Base-by-base conservation (phyloP, 2,888 invertebrate genomes). In the Tanytarsus gracilentus region DNA sequence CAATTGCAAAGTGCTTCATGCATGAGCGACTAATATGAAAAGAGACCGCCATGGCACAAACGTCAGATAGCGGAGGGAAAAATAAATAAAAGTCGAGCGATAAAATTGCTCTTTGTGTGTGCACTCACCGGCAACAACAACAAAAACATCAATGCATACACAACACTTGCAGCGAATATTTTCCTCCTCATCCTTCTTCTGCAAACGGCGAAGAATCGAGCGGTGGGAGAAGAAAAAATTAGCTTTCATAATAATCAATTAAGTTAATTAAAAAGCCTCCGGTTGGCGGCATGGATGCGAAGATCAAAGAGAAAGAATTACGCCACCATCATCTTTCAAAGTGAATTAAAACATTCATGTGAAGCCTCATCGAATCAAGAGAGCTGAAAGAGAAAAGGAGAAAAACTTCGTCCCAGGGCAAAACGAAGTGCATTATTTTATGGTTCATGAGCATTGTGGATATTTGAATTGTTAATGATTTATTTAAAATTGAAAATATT, bases 211-310 rank as follows among this genome's bases (percentile, higher is more conserved):
- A 36, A 44, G 21, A 44, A 44, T 23, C 21, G 23, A 7, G 14
- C 11, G 23, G 44, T 23, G 23, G n/a, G 44, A 23, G 9, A 44
- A 27, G 16, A 33, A 55, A 55, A 55, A 55, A 55, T 40, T 40
- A 55, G 27, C 26, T 25, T 55, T 40, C 27, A 55, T 36, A 53
- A 53, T 55, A 55, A 55, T 55, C 55, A 55, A 55, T 55, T 55
- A 55, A 39, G 55, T 55, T 55, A 55, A 55, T 55, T 55, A 55
- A 55, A 55, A 55, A 26, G 39, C 55, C 55, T 55, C 40, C 39
- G 55, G 55, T 44, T 44, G 14, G 33, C 53, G 53, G 53, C 53
- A 53, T 5, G 23, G 23, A 11, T 18, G 21, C 33, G 23, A 9
- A 44, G 44, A 44, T 23, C 23, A 44, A 44, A 40, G 18, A 40